These are phyloP conservation scores for Eupithecia subfuscata DNA, from an alignment of 2,888 invertebrate genomes.

Conservation along the genomic window DNA sequence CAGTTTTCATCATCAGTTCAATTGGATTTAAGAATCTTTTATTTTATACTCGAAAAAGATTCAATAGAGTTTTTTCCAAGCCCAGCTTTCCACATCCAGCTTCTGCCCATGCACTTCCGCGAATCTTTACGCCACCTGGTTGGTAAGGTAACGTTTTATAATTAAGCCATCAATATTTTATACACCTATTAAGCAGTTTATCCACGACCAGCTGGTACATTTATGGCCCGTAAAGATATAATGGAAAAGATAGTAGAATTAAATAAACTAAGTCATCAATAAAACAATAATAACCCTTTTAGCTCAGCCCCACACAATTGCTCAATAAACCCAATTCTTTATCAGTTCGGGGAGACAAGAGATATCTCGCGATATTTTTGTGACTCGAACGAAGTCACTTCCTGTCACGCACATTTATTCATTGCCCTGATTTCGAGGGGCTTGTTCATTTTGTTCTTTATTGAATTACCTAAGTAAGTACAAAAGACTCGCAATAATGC, in stretches of 20 bases:
- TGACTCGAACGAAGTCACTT: neutral
- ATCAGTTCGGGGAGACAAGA: neutral
- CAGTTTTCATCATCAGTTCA: neutral
- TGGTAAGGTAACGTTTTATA: neutral
- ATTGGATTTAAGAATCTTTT: neutral
- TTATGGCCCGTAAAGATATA: neutral
- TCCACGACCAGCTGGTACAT: neutral
- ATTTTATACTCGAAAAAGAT: too few relatives aligned
- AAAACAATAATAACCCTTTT: neutral
- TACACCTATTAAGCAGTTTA: neutral
- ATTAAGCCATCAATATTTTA: neutral
- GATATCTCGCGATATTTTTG: conserved; percentile 2
- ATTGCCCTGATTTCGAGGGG: neutral
- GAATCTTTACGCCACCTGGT: neutral
- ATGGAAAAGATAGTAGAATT: neutral
- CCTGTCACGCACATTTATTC: conserved; percentile 7
- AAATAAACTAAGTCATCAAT: neutral
- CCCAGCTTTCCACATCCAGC: neutral
- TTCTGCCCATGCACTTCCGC: neutral
- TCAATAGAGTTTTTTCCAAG: too few relatives aligned
- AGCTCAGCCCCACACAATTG: neutral
- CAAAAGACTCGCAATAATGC: neutral
- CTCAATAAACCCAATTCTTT: conserved; percentile 16
- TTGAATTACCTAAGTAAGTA: neutral
- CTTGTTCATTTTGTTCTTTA: neutral